phyloP scores from a whole-genome alignment of 2,113 vertebrate species.

The Bubo scandiacus region DNA sequence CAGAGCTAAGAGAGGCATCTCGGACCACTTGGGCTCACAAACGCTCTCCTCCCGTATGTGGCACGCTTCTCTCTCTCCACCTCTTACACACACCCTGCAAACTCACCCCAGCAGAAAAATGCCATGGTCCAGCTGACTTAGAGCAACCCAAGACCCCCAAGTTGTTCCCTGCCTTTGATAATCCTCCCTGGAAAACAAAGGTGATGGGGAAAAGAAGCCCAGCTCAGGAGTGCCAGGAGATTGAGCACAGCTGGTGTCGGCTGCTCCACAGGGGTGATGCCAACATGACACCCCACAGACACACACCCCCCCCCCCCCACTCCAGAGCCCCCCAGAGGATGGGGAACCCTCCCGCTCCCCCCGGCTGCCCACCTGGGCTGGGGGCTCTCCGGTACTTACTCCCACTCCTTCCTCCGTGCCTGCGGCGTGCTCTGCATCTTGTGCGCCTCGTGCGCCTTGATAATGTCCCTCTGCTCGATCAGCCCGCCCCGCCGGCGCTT shows the following conservation, averaged over 20 bases:
- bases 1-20: not conserved
- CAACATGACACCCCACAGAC: rapidly evolving
- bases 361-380: not conserved
- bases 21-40: rapidly evolving
- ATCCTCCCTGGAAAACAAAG: not conserved
- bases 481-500: conserved; percentile 90
- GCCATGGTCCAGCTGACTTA: rapidly evolving
- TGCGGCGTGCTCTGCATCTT: conserved; percentile 98
- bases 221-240: not conserved
- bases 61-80: not conserved
- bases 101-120: not conserved
- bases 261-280: no score
- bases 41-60: rapidly evolving
- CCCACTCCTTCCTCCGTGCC: conserved; percentile 95
- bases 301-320: rapidly evolving
- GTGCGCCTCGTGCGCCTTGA: conserved; percentile 94
- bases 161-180: not conserved
- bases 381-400: conserved; percentile 82
- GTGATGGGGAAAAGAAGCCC: not conserved
- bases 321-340: not conserved
- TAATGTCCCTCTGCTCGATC: conserved; percentile 94
- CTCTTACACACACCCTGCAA: rapidly evolving
- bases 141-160: not conserved
- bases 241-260: rapidly evolving
- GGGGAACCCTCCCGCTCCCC: not conserved